A percentile compares a stretch with the other conserved stretches of the same genome.
Evolutionary conservation across 2,113 vertebrate genomes (phyloP).

Genomic region (Periophthalmus modestus): DNA sequence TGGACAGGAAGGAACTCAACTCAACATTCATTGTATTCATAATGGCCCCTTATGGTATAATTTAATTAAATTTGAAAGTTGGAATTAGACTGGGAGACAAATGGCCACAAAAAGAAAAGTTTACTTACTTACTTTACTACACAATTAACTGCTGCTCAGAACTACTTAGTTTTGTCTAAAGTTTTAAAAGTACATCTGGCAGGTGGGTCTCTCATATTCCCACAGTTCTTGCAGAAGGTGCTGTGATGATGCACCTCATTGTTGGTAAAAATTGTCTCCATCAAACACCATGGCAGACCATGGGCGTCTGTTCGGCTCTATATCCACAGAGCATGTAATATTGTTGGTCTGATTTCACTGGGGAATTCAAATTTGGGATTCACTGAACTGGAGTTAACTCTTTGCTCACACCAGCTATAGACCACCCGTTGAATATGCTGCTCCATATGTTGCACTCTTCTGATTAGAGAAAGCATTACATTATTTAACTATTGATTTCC

Average conservation of each 20-base stretch:
- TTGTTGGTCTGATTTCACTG: neutral
- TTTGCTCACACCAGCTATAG: neutral
- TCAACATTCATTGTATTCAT: neutral
- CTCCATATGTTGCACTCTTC: neutral
- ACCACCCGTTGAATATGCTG: neutral
- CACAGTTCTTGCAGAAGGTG: neutral
- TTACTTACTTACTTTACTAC: neutral
- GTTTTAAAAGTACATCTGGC: neutral
- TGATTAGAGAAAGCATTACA: neutral
- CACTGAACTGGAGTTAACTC: neutral
- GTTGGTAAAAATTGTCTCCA: neutral
- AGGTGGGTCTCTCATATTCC: neutral
- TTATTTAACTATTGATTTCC: neutral
- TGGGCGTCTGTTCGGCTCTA: neutral
- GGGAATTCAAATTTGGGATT: neutral
- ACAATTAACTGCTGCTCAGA: neutral
- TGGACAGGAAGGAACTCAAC: neutral
- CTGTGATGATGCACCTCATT: neutral
- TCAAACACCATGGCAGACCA: neutral
- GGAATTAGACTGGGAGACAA: neutral
- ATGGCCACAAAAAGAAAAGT: neutral
- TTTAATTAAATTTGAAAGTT: neutral
- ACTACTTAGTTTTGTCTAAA: neutral
- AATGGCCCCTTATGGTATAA: neutral
- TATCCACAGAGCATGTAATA: neutral